Percentiles rank a stretch among this genome's conserved stretches.
phyloP scores from a whole-genome alignment of 2,888 invertebrate species.

The Eustalomyia histrio region DNA sequence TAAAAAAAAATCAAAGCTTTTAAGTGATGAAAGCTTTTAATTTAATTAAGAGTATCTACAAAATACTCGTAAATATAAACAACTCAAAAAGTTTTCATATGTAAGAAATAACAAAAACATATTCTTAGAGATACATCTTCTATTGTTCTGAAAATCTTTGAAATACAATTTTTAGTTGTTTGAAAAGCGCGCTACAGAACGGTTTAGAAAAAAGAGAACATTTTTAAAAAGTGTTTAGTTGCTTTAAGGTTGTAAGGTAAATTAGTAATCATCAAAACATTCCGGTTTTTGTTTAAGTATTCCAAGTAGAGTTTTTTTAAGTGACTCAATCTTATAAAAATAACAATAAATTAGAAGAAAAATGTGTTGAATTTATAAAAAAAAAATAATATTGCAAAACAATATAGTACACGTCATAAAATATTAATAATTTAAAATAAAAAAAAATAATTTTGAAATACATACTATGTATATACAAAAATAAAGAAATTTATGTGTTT shows the following conservation, averaged over 20 bases:
- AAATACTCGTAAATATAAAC: too few species aligned
- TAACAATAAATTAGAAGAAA: not conserved
- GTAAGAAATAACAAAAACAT: not conserved
- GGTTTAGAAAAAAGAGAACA: constrained; percentile 9
- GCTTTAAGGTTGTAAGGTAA: not conserved
- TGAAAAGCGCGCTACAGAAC: constrained; percentile 13
- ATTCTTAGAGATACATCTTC: constrained; percentile 3
- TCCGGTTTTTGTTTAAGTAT: not conserved
- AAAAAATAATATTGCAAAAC: not conserved
- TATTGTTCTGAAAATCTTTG: constrained; percentile 2
- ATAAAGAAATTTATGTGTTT: not conserved
- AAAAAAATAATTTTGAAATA: not conserved
- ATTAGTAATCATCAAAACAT: constrained; percentile 1
- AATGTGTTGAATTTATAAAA: too few species aligned
- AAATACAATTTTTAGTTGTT: constrained; percentile 34
- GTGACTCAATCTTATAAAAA: not conserved
- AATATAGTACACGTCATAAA: not conserved
- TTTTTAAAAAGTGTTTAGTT: not conserved
- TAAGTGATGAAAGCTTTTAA: not conserved
- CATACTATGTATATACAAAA: not conserved
- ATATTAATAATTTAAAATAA: not conserved
- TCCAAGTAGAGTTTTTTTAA: not conserved
- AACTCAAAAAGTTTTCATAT: too few species aligned
- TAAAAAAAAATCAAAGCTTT: not conserved
- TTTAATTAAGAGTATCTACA: not conserved